Evolutionary conservation across 2,113 vertebrate genomes (phyloP).

Genomic region (Numida meleagris): DNA sequence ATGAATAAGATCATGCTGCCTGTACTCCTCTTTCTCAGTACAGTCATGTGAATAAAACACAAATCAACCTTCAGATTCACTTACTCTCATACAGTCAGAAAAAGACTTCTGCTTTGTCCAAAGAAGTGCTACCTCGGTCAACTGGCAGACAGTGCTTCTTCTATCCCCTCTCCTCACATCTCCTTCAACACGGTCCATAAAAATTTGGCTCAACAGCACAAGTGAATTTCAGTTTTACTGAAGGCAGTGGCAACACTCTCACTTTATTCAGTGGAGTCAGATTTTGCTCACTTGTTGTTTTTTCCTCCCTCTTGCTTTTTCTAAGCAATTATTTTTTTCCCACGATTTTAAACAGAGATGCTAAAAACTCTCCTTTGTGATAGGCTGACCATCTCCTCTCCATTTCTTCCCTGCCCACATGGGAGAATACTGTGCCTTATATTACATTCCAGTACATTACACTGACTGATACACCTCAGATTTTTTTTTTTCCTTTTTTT

Average conservation of each 20-base stretch:
- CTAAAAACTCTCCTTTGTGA: not conserved
- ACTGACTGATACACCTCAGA: not conserved
- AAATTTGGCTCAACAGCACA: not conserved
- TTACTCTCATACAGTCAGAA: slow-evolving; percentile 2
- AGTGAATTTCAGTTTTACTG: not conserved
- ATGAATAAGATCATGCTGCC: not conserved
- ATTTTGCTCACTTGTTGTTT: not conserved
- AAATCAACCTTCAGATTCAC: not conserved
- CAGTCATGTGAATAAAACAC: not conserved
- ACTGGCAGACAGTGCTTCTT: not conserved
- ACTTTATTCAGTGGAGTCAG: not conserved
- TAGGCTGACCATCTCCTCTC: not conserved
- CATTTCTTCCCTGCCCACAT: not conserved
- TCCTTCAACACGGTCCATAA: not conserved
- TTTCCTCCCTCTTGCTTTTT: not conserved
- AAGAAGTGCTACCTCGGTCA: not conserved
- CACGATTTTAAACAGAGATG: not conserved
- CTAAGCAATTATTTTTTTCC: not conserved
- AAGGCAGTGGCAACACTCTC: not conserved
- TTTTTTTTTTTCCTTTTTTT: not conserved
- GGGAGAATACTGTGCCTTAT: not conserved
- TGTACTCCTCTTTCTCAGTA: slow-evolving; percentile 30
- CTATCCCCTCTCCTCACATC: not conserved
- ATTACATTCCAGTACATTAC: not conserved
- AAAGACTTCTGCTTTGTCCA: not conserved